These are phyloP conservation scores for Cephus rjabovi DNA, from an alignment of 2,888 invertebrate genomes.

Conservation along the genomic window DNA sequence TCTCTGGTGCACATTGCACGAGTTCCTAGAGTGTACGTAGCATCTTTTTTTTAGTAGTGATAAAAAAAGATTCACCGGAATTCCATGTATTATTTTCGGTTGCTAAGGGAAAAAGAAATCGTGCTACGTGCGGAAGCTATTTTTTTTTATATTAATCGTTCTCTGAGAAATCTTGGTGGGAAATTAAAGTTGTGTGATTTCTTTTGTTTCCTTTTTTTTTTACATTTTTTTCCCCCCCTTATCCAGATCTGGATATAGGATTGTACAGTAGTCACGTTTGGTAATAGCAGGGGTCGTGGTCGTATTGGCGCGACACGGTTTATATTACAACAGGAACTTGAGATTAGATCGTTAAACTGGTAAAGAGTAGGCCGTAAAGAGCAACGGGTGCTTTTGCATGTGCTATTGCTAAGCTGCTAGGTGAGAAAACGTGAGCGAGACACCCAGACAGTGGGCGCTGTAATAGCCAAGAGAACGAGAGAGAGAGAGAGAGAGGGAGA, in stretches of 20 bases:
- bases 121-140: not conserved
- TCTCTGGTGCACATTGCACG: not conserved
- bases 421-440: not conserved
- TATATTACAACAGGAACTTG: not conserved
- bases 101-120: not conserved
- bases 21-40: too few species aligned
- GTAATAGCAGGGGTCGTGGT: not conserved
- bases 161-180: not conserved
- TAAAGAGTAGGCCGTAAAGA: not conserved
- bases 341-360: not conserved
- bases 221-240: not conserved
- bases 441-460: not conserved
- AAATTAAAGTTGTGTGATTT: too few species aligned
- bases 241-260: not conserved
- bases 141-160: not conserved
- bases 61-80: not conserved
- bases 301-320: not conserved
- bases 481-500: conserved; percentile 8
- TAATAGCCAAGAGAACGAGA: conserved; percentile 4
- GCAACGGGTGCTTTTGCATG: not conserved
- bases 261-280: not conserved
- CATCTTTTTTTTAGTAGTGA: not conserved
- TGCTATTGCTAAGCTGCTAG: not conserved
- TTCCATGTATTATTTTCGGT: not conserved
- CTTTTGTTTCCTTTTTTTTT: not conserved